Evolutionary conservation across 2,888 invertebrate genomes (phyloP), one percentile per base, ranked within the genome.

Genomic region (Drosophila quinaria): DNA sequence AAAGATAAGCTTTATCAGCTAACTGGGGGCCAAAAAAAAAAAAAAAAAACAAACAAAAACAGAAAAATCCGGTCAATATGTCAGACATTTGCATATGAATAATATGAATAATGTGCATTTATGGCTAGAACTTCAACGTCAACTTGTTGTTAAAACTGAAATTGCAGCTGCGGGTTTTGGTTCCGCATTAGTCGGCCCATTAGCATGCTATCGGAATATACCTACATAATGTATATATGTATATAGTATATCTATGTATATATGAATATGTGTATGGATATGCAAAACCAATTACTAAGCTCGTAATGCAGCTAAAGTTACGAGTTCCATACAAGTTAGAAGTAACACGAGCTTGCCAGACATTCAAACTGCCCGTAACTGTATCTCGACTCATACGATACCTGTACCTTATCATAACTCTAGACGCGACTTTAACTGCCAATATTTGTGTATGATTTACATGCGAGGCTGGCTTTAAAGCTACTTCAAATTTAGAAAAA

Each of bases 41-140:
- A 25, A 25, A 8, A 25, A 6, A 9, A 10, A 11, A n/a, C 25
- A 5, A 25, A 25, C 6, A 35, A 22, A n/a, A 33, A 37, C 5
- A n/a, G 0, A n/a, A 47, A 65, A 65, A 70, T 50, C 51, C 65
- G 65, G 59, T 66, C 56, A 70, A 54, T 60, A 63, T 59, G 67
- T 63, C 63, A 49, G 35, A 47, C 52, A 81, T 84, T 78, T 81
- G 65, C 81, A 81, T 76, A 67, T 65, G 50, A 75, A 66, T 76
- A 66, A 81, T 76, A 67, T 65, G 50, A 75, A 66, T 76, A 66
- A 47, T 39, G 46, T 66, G 71, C 73, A 80, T 42, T 68, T 25
- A 25, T 46, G 37, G 47, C 17, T 37, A 29, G 19, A 15, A n/a
- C n/a, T n/a, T n/a, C n/a, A 44, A 35, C 25, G 37, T n/a, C 29